Conservation (phyloP, 2,888 invertebrate genomes). For the Gandaritis pyraliata region DNA sequence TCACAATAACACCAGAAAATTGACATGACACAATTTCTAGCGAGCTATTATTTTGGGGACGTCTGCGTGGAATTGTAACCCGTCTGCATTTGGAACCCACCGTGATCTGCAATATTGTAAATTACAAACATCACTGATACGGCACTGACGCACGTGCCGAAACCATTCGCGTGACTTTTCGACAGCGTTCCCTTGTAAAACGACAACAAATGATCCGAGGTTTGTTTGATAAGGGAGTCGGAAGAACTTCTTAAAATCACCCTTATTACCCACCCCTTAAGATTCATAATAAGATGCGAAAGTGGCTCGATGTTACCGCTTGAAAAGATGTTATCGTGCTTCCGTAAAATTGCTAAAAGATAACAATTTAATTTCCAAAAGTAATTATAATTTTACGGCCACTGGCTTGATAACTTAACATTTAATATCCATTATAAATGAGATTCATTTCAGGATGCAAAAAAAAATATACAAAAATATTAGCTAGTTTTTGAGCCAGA, state of each 20-base stretch:
- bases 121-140: conserved; percentile 65
- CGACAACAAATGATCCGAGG: conserved; percentile 67
- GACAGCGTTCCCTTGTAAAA: conserved; percentile 65
- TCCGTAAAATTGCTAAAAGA: conserved; percentile 40
- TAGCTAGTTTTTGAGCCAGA: no score
- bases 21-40: no score
- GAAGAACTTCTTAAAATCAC: conserved; percentile 12
- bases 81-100: conserved; percentile 41
- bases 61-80: background rate
- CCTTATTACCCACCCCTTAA: conserved; percentile 17
- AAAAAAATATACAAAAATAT: no score
- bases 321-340: conserved; percentile 40
- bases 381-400: conserved; percentile 42
- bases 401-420: conserved; percentile 29
- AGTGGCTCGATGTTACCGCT: conserved; percentile 46
- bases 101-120: conserved; percentile 58
- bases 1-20: no score
- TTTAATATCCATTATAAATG: conserved; percentile 30
- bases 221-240: conserved; percentile 41
- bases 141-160: conserved; percentile 69
- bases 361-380: conserved; percentile 44
- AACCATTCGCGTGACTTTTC: conserved; percentile 64
- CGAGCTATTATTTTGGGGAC: no score
- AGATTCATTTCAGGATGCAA: conserved; percentile 2
- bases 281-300: conserved; percentile 12